phyloP scores from a whole-genome alignment of 2,113 vertebrate species.

The Potamarius usumacintae region DNA sequence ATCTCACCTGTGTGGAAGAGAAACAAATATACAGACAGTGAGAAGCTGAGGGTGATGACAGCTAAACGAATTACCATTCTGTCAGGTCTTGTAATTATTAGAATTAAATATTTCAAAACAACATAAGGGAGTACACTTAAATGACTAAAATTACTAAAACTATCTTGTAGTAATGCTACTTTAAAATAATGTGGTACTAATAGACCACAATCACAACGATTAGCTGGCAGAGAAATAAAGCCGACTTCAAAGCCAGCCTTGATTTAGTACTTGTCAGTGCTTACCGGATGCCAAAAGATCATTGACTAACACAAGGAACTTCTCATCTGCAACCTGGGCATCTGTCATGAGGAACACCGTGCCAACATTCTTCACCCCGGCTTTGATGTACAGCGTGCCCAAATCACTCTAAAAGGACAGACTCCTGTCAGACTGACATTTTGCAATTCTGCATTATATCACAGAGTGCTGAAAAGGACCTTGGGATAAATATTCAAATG shows the following conservation, averaged over 20 bases:
- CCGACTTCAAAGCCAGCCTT: not conserved
- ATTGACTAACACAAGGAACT: conserved; percentile 92
- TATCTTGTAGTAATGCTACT: not conserved
- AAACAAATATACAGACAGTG: conserved; percentile 9
- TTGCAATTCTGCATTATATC: conserved; percentile 7
- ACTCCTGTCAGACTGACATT: conserved; percentile 17
- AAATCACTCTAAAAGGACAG: conserved; percentile 75
- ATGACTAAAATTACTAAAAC: not conserved
- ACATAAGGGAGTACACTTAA: not conserved
- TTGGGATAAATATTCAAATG: conserved; percentile 26
- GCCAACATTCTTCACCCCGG: conserved; percentile 85
- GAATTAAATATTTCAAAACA: not conserved
- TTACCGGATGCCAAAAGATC: conserved; percentile 92
- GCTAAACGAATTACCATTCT: not conserved
- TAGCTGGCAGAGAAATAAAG: conserved; percentile 23
- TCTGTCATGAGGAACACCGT: conserved; percentile 91
- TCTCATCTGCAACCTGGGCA: conserved; percentile 85
- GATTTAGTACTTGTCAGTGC: conserved; percentile 21
- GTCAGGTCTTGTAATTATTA: not conserved
- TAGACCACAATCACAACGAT: not conserved
- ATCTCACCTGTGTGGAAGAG: conserved; percentile 83
- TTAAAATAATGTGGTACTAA: not conserved
- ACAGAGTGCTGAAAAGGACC: conserved; percentile 24
- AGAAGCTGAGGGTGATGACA: conserved; percentile 7
- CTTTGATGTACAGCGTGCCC: conserved; percentile 84